These are phyloP conservation scores for Idaea biselata DNA, from an alignment of 2,888 invertebrate genomes.

Conservation along the genomic window DNA sequence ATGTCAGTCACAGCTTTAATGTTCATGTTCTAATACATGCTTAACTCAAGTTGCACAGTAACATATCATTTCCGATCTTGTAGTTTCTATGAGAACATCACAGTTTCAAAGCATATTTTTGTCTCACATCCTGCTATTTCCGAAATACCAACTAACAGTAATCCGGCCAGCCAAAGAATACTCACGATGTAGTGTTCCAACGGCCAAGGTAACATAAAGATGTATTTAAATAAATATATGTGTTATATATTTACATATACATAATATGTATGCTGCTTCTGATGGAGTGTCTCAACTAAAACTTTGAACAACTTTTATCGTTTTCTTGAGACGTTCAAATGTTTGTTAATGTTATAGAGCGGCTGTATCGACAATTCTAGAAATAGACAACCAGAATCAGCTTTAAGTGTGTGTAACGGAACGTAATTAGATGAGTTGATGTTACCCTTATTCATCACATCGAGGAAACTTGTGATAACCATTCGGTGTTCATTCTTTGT, in stretches of 20 bases:
- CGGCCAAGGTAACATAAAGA: constrained; percentile 64
- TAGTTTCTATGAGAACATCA: constrained; percentile 36
- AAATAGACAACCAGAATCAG: constrained; percentile 13
- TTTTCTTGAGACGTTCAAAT: constrained; percentile 23
- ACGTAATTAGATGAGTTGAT: constrained; percentile 21
- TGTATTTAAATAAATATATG: constrained; percentile 15
- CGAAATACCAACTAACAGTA: constrained; percentile 31
- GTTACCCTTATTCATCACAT: constrained; percentile 18
- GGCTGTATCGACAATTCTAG: constrained; percentile 6
- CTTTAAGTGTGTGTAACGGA: constrained; percentile 21
- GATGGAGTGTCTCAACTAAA: constrained; percentile 27
- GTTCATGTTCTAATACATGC: not conserved
- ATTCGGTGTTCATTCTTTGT: not conserved
- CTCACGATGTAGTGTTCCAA: constrained; percentile 72
- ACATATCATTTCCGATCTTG: constrained; percentile 26
- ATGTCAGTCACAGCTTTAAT: not conserved
- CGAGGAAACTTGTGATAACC: constrained; percentile 8
- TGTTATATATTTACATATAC: constrained; percentile 24
- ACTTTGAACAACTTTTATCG: constrained; percentile 5
- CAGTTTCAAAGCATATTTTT: constrained; percentile 26
- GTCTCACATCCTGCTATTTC: constrained; percentile 33
- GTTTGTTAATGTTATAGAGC: constrained; percentile 14
- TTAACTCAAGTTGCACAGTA: not conserved
- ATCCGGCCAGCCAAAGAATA: constrained; percentile 61
- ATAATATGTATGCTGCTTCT: constrained; percentile 19